Evolutionary conservation across 2,113 vertebrate genomes (phyloP), one percentile per base, ranked within the genome.

Genomic region (Abramis brama): DNA sequence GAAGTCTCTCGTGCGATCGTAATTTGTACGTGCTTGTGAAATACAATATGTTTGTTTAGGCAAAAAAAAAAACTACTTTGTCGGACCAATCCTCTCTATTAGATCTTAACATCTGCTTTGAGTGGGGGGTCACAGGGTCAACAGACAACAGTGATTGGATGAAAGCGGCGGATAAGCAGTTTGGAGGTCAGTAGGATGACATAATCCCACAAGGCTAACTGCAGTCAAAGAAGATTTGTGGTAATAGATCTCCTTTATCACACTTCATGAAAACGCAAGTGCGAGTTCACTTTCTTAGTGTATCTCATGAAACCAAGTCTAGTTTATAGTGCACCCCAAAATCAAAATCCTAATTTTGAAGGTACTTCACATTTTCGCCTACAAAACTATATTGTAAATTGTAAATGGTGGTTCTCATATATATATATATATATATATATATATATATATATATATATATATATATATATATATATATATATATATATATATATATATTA

Each of bases 101-200:
- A 68, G 33, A 82, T 70, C 62, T 80, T 50, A 84, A 71, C 86
- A 74, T 85, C 71, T 82, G 50, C n/a, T 71, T 71, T 74, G 21
- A 82, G 45, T 77, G 45, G 45, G 57, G 25, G 15, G 47, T 85
- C 71, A 77, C n/a, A 11, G 81, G 83, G 88, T 87, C 83, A 70
- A 36, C 9, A 52, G 45, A 57, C 43, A 78, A 50, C 83, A 83
- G 83, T 55, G 74, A 84, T 66, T 86, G 85, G 76, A 86, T 86
- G 60, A 79, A 57, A 79, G 79, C 12, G 10, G 57, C 27, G 43
- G 23, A 82, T 82, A 77, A 85, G 74, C 85, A 76, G 79, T 86
- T 79, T 88, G 87, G 73, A 68, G 87, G 87, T 83, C 87, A 84
- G 73, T 33, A 47, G 59, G 66, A 84, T 86, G 85, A 86, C 87